Base-by-base conservation (phyloP, 2,113 vertebrate genomes). In the Ardeotis arabs region DNA sequence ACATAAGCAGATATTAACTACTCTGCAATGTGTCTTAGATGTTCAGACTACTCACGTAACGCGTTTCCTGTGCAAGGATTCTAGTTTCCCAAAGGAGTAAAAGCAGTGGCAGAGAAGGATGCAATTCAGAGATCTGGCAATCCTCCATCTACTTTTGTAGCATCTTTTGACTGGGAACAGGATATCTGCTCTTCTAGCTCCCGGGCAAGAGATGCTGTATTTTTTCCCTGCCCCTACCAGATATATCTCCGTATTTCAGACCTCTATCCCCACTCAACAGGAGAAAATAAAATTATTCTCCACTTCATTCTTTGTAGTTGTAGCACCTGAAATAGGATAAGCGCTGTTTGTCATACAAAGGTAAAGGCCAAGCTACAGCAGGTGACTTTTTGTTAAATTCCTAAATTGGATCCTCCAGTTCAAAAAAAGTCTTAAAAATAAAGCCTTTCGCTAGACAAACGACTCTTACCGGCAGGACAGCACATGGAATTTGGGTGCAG, bases 231-330 rank as follows among this genome's bases (percentile, higher is more conserved):
- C 66, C 35, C 69, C 37, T 23, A 49, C 41, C 27, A 93, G 67
- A 27, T 22, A 10, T 37, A 15, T 20, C 62, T 82, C 78, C 66
- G 12, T 18, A 80, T 91, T 85, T 94, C 69, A 85, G 35, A 68
- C 39, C 35, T 67, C 35, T 35, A 33, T 18, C 12, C 21, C 16
- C 20, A 28, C 80, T 55, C 67, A 62, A 62, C 10, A 41, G 56
- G 67, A 69, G 12, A 59, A 91, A 96, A 93, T 85, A 62, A 84
- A 77, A 29, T 83, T 63, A 88, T 84, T 56, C 44, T 88, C 60
- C 56, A 1, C 2, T 83, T 88, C 77, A 53, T 50, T 4, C 78
- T 90, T 47, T 84, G 44, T 37, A 73, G 19, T 24, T 29, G 33
- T 3, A 82, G 55, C 70, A 66, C 60, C 75, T 88, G 92, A 45